A percentile compares a stretch with the other conserved stretches of the same genome.
Evolutionary conservation across 2,113 vertebrate genomes (phyloP).

Genomic region (Oreochromis spilurus): DNA sequence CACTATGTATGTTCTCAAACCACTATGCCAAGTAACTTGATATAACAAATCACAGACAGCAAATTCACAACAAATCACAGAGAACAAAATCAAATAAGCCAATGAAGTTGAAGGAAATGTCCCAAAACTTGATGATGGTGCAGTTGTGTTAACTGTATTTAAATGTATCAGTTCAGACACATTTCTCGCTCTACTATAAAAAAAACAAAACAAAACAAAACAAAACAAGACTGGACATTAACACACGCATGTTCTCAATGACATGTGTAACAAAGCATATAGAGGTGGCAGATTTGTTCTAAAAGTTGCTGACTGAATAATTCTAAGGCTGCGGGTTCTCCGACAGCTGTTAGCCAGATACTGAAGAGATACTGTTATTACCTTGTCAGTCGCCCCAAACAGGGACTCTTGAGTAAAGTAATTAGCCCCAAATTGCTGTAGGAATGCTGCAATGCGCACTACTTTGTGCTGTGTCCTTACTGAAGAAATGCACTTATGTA

Average conservation of each 20-base stretch:
- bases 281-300: background rate
- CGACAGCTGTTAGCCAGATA: background rate
- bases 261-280: background rate
- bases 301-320: background rate
- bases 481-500: background rate
- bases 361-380: background rate
- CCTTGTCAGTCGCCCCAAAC: background rate
- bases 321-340: background rate
- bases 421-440: background rate
- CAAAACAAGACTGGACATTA: background rate
- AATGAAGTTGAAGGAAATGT: background rate
- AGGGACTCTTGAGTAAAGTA: background rate
- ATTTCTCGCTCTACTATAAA: background rate
- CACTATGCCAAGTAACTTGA: background rate
- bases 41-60: background rate
- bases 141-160: background rate
- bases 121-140: background rate
- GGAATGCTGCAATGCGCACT: background rate
- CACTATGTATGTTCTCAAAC: fast-evolving
- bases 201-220: background rate
- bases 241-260: background rate
- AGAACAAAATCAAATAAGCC: background rate
- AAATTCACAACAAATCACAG: background rate
- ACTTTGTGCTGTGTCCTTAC: background rate
- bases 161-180: background rate